Base-by-base conservation (phyloP, 30 jellyfish, hydroid and myxozoan genomes). In the Aurelia aurita complex sp. Pacific region DNA sequence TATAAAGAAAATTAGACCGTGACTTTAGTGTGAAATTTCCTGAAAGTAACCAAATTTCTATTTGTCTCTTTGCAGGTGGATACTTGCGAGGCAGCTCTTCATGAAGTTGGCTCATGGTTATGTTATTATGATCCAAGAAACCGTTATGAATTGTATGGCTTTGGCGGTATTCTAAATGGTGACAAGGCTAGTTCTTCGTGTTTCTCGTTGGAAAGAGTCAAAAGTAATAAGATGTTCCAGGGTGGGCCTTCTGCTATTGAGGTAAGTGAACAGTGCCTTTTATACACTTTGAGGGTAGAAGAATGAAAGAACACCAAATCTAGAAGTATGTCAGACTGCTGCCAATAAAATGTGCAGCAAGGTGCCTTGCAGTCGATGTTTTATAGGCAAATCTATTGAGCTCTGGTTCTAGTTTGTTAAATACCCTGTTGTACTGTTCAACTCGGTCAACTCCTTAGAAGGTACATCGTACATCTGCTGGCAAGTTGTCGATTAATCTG, bases 31-130 rank as follows among this genome's bases (percentile, higher is more conserved):
- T 40, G 52, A 40, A 40, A 40, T 0, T 40, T 40, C 52, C 52
- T 40, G 10, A 1, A 40, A 40, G 52, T 40, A 40, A 3, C 52
- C 10, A 40, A 10, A 4, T 74, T 43, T 7, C 9, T 17, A 32
- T 14, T n/a, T 12, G 35, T 59, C 52, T 35, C 60, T 54, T 64
- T 42, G 40, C 55, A 86, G 89, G 54, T 8, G 17, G 85, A 79
- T 67, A 85, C 54, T 9, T 90, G 85, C 88, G 89, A 74, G 69
- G 92, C 78, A 17, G 97, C 91, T 42, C 85, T 90, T 33, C 85
- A 86, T 42, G 91, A 78, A 50, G 82, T 83, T 17, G 97, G 97
- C 5, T 74, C 96, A 18, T 79, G 89, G 89, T 43, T 90, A 40
- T 55, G 92, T 18, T 83, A 90, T 71, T 90, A 90, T 71, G 82